Percentiles rank a stretch among this genome's conserved stretches.
These are phyloP conservation scores for Platycercus adscitus DNA, from an alignment of 2,113 vertebrate species.

Conservation along the genomic window DNA sequence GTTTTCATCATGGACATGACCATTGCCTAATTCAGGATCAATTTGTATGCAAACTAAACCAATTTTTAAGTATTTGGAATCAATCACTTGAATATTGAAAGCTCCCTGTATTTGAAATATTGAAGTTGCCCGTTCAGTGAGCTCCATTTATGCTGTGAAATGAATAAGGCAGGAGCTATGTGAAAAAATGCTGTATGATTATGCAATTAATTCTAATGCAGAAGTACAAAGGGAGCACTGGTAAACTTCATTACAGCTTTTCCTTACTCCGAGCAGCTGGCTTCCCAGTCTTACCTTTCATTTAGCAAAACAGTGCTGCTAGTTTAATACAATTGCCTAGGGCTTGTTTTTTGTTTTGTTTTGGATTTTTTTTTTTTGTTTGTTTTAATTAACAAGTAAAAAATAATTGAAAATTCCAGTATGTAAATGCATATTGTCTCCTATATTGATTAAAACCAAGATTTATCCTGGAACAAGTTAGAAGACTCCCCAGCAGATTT, in stretches of 20 bases:
- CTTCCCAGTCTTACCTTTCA: neutral
- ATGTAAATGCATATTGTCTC: neutral
- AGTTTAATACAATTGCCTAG: neutral
- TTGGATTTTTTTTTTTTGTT: neutral
- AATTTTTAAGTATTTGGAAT: constrained; percentile 52
- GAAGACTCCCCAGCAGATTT: fast-evolving
- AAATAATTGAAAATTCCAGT: neutral
- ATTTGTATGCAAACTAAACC: constrained; percentile 60
- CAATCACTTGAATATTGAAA: constrained; percentile 40
- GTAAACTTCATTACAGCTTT: constrained; percentile 3
- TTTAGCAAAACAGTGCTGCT: neutral
- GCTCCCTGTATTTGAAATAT: constrained; percentile 20
- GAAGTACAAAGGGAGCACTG: neutral
- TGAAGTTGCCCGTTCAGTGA: neutral
- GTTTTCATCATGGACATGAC: constrained; percentile 49
- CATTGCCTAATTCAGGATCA: constrained; percentile 51
- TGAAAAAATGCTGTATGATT: constrained; percentile 6
- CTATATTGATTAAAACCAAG: neutral
- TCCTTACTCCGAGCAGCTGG: constrained; percentile 16
- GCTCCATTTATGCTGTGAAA: neutral
- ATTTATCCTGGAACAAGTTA: neutral
- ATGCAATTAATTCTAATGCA: constrained; percentile 16
- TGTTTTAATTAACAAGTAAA: neutral
- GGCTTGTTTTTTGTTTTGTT: neutral
- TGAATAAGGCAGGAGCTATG: neutral